A percentile compares a stretch with the other conserved stretches of the same genome.
These are phyloP conservation scores for Tinea pellionella DNA, from an alignment of 2,888 invertebrate species.

Conservation along the genomic window DNA sequence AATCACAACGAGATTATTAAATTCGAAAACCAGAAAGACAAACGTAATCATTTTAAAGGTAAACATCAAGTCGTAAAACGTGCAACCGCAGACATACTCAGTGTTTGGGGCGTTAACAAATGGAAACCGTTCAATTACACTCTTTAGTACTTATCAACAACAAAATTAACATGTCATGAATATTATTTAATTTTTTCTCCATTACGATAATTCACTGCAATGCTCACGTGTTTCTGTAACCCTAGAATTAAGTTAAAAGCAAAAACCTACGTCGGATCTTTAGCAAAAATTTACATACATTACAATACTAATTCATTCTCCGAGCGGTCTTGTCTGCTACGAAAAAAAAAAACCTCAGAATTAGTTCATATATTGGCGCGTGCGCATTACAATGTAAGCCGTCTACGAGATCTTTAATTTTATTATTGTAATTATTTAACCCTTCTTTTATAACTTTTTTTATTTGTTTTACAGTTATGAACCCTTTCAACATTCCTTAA, in stretches of 20 bases:
- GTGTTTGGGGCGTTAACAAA: slow-evolving; percentile 19
- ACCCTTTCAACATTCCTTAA: not conserved
- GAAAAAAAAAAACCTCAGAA: slow-evolving; percentile 16
- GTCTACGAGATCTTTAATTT: slow-evolving; percentile 5
- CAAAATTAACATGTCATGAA: slow-evolving; percentile 63
- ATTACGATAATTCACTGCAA: slow-evolving; percentile 37
- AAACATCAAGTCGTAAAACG: slow-evolving; percentile 19
- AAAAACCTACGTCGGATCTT: slow-evolving; percentile 45
- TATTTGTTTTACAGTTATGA: not conserved
- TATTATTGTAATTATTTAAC: slow-evolving; percentile 1
- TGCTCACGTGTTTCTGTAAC: slow-evolving; percentile 20
- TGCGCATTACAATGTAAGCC: slow-evolving; percentile 12
- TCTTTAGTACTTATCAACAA: slow-evolving; percentile 50
- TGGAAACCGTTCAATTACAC: slow-evolving; percentile 47
- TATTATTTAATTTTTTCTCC: slow-evolving; percentile 60
- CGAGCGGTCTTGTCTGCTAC: not conserved
- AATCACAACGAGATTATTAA: slow-evolving; percentile 6
- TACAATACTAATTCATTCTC: slow-evolving; percentile 46
- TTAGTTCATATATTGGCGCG: slow-evolving; percentile 14
- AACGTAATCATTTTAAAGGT: slow-evolving; percentile 19
- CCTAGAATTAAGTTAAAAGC: slow-evolving; percentile 52
- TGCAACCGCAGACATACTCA: slow-evolving; percentile 13
- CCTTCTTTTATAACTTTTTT: not conserved
- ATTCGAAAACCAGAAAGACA: slow-evolving; percentile 17
- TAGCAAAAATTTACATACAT: slow-evolving; percentile 53